phyloP scores from a whole-genome alignment of 2,888 invertebrate species.

The Aplocera efformata region DNA sequence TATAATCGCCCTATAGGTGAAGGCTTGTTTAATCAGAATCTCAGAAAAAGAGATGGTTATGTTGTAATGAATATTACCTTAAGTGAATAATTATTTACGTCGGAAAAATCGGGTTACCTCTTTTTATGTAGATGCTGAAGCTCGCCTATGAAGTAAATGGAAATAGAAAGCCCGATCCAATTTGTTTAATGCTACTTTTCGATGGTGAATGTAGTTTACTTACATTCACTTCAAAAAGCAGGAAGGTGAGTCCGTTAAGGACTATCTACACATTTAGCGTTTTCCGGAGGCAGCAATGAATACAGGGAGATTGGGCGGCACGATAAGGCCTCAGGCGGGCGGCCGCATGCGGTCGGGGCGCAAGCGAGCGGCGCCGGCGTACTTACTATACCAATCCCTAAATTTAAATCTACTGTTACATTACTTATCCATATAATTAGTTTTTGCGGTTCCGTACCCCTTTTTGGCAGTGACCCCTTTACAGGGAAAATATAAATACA shows the following conservation, averaged over 20 bases:
- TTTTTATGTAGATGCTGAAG: neutral
- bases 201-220: constrained; percentile 44
- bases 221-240: constrained; percentile 55
- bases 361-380: constrained; percentile 24
- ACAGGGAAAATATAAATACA: too few relatives aligned
- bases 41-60: too few relatives aligned
- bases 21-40: too few relatives aligned
- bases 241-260: constrained; percentile 55
- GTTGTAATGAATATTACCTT: too few relatives aligned
- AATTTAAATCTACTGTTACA: too few relatives aligned
- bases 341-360: constrained; percentile 34
- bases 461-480: too few relatives aligned
- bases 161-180: constrained; percentile 61
- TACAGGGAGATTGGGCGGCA: constrained; percentile 66
- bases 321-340: constrained; percentile 54
- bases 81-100: too few relatives aligned
- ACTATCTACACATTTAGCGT: constrained; percentile 66
- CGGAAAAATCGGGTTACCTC: too few relatives aligned
- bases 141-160: constrained; percentile 39
- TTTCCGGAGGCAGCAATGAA: constrained; percentile 65
- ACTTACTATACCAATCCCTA: neutral
- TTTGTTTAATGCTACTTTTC: constrained; percentile 73
- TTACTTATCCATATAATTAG: too few relatives aligned
- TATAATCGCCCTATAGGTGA: too few relatives aligned
- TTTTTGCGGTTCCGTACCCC: too few relatives aligned